Base-by-base conservation (phyloP, 2,888 invertebrate species). In the Ochropacha duplaris region DNA sequence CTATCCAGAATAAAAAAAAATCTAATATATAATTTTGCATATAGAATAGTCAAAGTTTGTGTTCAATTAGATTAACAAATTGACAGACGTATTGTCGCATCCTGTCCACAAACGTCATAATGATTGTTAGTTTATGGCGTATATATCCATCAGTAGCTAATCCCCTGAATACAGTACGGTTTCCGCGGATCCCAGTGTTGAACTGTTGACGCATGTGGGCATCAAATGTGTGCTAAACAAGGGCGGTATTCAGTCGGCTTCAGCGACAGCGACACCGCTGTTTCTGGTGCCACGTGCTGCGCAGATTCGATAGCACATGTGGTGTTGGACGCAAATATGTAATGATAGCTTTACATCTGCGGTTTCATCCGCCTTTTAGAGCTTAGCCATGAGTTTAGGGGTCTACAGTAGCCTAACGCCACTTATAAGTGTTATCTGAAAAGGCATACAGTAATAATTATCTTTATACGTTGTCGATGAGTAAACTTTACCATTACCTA, bases 171-270 rank as follows among this genome's bases (percentile, higher is more conserved):
- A 44, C 44, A 44, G 19, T 19, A 44, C 11, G 44, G 44, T 44
- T 44, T 19, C 19, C 19, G 44, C 31, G 22, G 52, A 52, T 31
- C 31, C 3, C 31, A 16, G 49, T 50, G 49, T 51, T 36, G 26
- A 52, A 34, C 51, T 49, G 58, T 55, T 54, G 39, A 22, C 69
- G 84, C 84, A 90, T 88, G 78, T 87, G 86, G 76, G 68, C 72
- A 74, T 84, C 86, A 82, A 84, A 86, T 88, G 87, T 86, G 78
- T 71, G 72, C 74, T 44, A 44, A 44, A 90, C 88, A 89, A 88
- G 83, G 83, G 81, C 79, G 80, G 72, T 87, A 85, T 89, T 90
- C 79, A 88, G 79, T 72, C 66, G 64, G 60, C 61, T 28, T 26
- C 76, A 68, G 66, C 76, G 74, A 73, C 81, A 68, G 72, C 74